Evolutionary conservation across 2,797 vertebrate species (phyloP).

Genomic region (Potorous gilbertii): DNA sequence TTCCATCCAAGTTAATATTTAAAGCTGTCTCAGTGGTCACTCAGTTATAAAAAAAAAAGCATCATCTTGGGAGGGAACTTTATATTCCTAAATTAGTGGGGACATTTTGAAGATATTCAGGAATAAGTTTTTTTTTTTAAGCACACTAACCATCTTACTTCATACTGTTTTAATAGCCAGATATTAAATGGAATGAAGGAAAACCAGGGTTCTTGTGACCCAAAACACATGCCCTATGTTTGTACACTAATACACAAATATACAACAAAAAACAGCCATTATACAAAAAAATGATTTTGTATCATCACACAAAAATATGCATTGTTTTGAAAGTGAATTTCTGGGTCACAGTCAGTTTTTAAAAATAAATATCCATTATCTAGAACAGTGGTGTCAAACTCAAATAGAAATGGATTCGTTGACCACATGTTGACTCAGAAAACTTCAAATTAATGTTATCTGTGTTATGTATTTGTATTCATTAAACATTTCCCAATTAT

Average conservation of each 20-base stretch:
- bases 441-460: background rate
- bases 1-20: background rate
- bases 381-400: background rate
- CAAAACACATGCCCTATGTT: background rate
- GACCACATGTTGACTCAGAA: background rate
- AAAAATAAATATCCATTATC: background rate
- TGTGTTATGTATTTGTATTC: background rate
- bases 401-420: background rate
- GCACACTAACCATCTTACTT: background rate
- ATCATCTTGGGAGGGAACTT: background rate
- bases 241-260: background rate
- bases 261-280: background rate
- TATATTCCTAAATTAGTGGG: background rate
- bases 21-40: background rate
- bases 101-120: background rate
- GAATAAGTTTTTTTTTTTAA: background rate
- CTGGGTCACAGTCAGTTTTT: background rate
- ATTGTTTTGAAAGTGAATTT: background rate
- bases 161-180: background rate
- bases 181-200: background rate
- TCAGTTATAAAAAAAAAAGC: background rate
- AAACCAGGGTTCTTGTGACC: background rate
- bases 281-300: background rate
- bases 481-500: background rate
- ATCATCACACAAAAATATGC: background rate